A percentile compares a stretch with the other conserved stretches of the same genome.
Evolutionary conservation across 1,140 invertebrate genomes (phyloP).

Genomic region (Pseudomyrmex sp.): DNA sequence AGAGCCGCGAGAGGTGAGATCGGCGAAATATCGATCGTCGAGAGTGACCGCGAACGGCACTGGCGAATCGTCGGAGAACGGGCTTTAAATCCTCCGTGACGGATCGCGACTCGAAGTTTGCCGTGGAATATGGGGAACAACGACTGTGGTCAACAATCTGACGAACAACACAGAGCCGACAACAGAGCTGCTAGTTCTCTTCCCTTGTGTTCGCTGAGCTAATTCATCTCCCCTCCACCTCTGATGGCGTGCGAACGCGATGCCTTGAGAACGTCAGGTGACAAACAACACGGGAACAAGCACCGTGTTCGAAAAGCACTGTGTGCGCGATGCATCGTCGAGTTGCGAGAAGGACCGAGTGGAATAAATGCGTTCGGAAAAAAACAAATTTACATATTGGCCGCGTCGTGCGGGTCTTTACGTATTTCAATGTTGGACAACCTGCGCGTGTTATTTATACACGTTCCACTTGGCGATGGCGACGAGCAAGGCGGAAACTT

Average conservation of each 20-base stretch:
- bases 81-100: background rate
- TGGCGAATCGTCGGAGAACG: background rate
- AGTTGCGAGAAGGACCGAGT: too few relatives aligned
- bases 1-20: conserved; percentile 57
- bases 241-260: conserved; percentile 13
- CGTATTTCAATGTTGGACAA: too few relatives aligned
- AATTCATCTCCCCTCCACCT: background rate
- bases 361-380: too few relatives aligned
- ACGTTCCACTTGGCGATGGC: too few relatives aligned
- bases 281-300: background rate
- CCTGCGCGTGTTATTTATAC: too few relatives aligned
- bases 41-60: background rate
- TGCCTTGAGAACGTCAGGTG: conserved; percentile 36
- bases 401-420: too few relatives aligned
- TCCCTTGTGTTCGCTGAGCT: conserved; percentile 7
- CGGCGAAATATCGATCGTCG: conserved; percentile 67
- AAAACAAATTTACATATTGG: too few relatives aligned
- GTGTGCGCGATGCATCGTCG: too few relatives aligned
- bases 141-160: too few relatives aligned
- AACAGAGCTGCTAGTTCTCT: background rate
- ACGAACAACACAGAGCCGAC: too few relatives aligned
- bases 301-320: background rate
- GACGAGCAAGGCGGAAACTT: too few relatives aligned
- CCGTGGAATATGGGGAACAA: too few relatives aligned
- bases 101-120: background rate